A percentile compares a stretch with the other conserved stretches of the same genome.
Conservation (phyloP, 2,113 vertebrate genomes). For the Sciurus niger region DNA sequence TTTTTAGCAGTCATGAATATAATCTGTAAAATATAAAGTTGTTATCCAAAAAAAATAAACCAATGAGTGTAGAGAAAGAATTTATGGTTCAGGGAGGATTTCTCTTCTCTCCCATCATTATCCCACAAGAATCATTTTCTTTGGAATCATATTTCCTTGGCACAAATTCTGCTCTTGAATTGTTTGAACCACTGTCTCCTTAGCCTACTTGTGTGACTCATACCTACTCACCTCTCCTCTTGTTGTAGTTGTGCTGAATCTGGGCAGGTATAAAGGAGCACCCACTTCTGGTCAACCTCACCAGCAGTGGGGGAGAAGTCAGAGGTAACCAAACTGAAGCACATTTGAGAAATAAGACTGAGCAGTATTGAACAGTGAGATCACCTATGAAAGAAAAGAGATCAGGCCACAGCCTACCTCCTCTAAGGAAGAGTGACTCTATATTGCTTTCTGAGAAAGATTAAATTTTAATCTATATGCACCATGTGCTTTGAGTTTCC, state of each 20-base stretch:
- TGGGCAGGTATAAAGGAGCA: constrained; percentile 80
- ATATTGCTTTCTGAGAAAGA: constrained; percentile 58
- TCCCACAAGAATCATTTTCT: no score
- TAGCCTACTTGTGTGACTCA: no score
- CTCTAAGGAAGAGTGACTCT: constrained; percentile 84
- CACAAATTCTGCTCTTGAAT: not conserved
- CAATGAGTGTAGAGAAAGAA: no score
- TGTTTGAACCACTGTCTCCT: no score
- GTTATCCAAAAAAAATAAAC: no score
- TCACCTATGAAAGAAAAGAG: constrained; percentile 80
- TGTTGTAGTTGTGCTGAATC: constrained; percentile 78
- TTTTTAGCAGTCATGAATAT: no score
- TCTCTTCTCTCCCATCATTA: not conserved
- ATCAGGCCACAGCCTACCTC: constrained; percentile 73
- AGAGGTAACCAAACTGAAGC: constrained; percentile 59
- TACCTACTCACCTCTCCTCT: constrained; percentile 34
- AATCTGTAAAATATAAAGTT: no score
- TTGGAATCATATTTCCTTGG: not conserved
- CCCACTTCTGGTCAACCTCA: constrained; percentile 74
- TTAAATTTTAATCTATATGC: constrained; percentile 82
- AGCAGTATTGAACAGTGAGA: not conserved
- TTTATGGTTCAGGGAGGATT: not conserved
- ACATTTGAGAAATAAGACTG: no score
- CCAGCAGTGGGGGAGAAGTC: constrained; percentile 80
- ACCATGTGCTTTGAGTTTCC: constrained; percentile 65